A percentile compares a stretch with the other conserved stretches of the same genome.
These are phyloP conservation scores for Argentina silus DNA, from an alignment of 2,797 vertebrate species.

Conservation along the genomic window DNA sequence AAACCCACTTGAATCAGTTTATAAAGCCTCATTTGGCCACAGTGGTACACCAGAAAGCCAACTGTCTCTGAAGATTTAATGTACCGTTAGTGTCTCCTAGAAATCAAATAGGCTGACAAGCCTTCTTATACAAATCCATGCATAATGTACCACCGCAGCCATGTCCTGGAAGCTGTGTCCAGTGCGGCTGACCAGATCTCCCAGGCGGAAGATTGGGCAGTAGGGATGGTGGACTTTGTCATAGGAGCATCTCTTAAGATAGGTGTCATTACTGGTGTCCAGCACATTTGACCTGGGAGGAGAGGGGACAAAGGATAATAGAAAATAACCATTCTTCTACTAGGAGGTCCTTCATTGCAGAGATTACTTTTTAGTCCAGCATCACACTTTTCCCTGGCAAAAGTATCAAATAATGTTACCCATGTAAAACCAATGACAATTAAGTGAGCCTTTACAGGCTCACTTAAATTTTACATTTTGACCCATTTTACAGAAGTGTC, in stretches of 20 bases:
- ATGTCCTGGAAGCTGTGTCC: slow-evolving; percentile 87
- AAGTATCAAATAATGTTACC: neutral
- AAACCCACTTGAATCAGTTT: neutral
- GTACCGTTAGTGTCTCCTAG: neutral
- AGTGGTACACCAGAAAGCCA: neutral
- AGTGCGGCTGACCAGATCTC: slow-evolving; percentile 80
- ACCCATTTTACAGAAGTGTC: neutral
- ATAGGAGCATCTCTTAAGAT: slow-evolving; percentile 88
- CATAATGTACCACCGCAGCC: slow-evolving; percentile 79
- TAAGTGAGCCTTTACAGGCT: neutral
- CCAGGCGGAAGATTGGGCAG: slow-evolving; percentile 92
- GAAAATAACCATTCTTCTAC: no score
- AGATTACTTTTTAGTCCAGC: neutral
- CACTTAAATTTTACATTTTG: neutral
- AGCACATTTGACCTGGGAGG: slow-evolving; percentile 85
- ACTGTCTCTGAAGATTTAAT: neutral
- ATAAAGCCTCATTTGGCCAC: neutral
- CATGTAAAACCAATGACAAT: neutral
- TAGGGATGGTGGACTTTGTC: slow-evolving; percentile 79
- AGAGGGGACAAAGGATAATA: neutral
- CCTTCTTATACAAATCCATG: neutral
- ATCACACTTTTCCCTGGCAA: neutral
- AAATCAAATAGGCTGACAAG: neutral
- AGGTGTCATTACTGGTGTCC: slow-evolving; percentile 72
- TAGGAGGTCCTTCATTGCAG: neutral